Percentiles rank a stretch among this genome's conserved stretches.
These are phyloP conservation scores for Oxyruncus cristatus DNA, from an alignment of 2,113 vertebrate genomes.

Conservation along the genomic window DNA sequence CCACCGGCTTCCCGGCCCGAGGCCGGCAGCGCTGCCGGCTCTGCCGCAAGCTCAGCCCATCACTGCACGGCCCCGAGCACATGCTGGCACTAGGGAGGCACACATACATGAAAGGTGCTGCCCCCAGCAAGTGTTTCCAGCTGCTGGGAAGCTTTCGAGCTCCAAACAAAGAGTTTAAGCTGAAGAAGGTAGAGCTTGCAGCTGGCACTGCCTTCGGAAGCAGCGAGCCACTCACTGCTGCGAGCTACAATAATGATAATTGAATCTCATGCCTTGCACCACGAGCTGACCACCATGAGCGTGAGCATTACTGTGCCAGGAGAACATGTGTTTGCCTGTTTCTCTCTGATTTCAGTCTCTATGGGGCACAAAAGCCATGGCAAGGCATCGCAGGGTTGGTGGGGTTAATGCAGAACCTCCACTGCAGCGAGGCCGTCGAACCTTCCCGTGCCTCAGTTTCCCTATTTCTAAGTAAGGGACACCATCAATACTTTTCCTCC, in stretches of 20 bases:
- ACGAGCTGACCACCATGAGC: fast-evolving
- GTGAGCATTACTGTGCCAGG: neutral
- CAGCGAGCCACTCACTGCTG: neutral
- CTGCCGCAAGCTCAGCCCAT: fast-evolving
- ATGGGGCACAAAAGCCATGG: fast-evolving
- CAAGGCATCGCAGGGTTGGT: neutral
- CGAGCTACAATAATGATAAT: neutral
- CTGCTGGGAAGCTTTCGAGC: neutral
- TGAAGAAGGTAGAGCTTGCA: neutral
- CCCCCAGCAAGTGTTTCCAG: neutral
- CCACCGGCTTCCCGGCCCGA: fast-evolving
- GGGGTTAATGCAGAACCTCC: neutral
- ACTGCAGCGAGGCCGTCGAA: neutral
- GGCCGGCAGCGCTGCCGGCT: fast-evolving
- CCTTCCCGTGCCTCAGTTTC: neutral
- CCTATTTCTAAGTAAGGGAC: neutral
- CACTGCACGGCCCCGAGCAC: neutral
- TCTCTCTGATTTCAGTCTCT: neutral
- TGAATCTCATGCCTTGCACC: neutral
- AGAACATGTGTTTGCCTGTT: neutral
- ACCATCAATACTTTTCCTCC: neutral
- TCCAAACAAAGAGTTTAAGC: neutral
- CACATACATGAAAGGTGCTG: neutral
- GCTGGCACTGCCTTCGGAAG: neutral
- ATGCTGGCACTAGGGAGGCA: neutral